Evolutionary conservation across 2,888 invertebrate genomes (phyloP).

Genomic region (Nasonia oneida): DNA sequence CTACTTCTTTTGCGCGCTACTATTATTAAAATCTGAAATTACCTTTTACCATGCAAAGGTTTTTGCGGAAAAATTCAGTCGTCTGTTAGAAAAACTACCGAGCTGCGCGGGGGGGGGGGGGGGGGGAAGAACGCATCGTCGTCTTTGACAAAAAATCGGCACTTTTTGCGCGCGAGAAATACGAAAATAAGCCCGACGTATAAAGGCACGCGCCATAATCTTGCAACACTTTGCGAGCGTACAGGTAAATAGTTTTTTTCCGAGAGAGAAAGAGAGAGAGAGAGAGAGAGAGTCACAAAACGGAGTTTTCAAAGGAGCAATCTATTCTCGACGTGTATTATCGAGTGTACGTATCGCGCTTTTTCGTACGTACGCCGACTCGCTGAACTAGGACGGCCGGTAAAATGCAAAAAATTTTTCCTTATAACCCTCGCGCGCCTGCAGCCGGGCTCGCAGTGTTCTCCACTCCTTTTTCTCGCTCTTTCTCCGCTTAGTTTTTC

Average conservation of each 20-base stretch:
- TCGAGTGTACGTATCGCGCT: slow-evolving; percentile 5
- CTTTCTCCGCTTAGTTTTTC: slow-evolving; percentile 24
- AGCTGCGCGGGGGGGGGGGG: neutral
- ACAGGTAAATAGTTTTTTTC: neutral
- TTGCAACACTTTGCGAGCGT: neutral
- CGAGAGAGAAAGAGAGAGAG: neutral
- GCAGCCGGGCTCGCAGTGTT: neutral
- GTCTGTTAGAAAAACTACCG: slow-evolving; percentile 10
- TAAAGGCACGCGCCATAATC: slow-evolving; percentile 5
- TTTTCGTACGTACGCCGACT: slow-evolving; percentile 12
- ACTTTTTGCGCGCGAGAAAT: slow-evolving; percentile 2
- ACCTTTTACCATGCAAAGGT: slow-evolving; percentile 22
- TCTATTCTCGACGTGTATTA: slow-evolving; percentile 43
- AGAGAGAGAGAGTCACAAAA: neutral
- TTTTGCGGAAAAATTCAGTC: slow-evolving; percentile 10
- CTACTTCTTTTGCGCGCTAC: neutral
- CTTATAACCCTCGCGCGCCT: neutral
- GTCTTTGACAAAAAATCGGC: slow-evolving; percentile 19
- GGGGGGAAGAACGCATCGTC: neutral
- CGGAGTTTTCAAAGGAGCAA: slow-evolving; percentile 38
- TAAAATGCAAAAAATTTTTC: slow-evolving; percentile 6
- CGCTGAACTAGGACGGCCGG: slow-evolving; percentile 35
- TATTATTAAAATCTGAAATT: slow-evolving; percentile 29
- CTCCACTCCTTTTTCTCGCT: slow-evolving; percentile 9
- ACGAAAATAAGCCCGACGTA: neutral